Evolutionary conservation across 2,888 invertebrate species (phyloP).

Genomic region (Cryptocephalus moraei): DNA sequence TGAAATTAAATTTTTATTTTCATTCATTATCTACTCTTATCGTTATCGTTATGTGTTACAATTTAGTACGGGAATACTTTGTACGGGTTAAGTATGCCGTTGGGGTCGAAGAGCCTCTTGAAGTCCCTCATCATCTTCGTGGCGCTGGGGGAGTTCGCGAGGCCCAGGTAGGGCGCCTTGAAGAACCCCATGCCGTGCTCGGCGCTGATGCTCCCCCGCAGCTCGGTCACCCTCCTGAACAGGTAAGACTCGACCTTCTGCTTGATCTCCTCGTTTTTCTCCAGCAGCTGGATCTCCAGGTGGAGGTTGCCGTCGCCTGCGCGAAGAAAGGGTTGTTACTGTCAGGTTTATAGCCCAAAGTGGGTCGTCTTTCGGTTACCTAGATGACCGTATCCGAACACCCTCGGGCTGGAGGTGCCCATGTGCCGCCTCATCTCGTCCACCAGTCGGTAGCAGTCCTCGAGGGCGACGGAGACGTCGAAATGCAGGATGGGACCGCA

Average conservation of each 20-base stretch:
- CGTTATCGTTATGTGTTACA: too few species aligned
- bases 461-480: slow-evolving; percentile 80
- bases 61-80: slow-evolving; percentile 55
- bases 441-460: slow-evolving; percentile 72
- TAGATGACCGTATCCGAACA: slow-evolving; percentile 90
- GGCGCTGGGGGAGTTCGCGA: slow-evolving; percentile 64
- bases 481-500: slow-evolving; percentile 79
- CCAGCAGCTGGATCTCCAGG: slow-evolving; percentile 65
- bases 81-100: slow-evolving; percentile 90
- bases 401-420: slow-evolving; percentile 47
- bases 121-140: slow-evolving; percentile 70
- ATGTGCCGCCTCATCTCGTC: slow-evolving; percentile 55
- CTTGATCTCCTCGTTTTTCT: slow-evolving; percentile 47
- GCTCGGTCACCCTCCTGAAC: slow-evolving; percentile 70
- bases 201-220: slow-evolving; percentile 84
- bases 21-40: too few species aligned
- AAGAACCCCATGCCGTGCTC: slow-evolving; percentile 94
- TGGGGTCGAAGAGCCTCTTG: slow-evolving; percentile 85
- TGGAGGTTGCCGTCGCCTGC: slow-evolving; percentile 90
- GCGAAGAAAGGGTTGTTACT: slow-evolving; percentile 19
- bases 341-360: too few species aligned
- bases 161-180: slow-evolving; percentile 68
- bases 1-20: too few species aligned
- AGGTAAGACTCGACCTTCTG: slow-evolving; percentile 74
- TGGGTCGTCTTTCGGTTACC: slow-evolving; percentile 50